Base-by-base conservation (phyloP, 2,888 invertebrate genomes). In the Heliconius cydno region DNA sequence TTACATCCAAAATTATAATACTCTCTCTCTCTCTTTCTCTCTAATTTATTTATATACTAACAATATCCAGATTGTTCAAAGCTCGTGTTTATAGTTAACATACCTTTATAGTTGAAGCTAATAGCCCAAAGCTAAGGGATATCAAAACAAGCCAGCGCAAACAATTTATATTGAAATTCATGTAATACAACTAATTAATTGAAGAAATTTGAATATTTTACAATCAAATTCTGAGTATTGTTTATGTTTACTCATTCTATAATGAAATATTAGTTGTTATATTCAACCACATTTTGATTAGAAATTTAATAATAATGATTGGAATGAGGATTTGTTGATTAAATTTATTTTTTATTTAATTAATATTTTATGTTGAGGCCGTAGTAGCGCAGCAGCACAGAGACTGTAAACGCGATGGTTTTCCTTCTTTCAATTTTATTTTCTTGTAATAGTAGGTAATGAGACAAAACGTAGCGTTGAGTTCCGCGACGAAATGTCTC, bases 141-240 rank as follows among this genome's bases (percentile, higher is more conserved):
- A 77, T 66, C 65, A 77, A 71, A 77, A 77, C 65, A 52, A 60
- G 34, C n/a, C 71, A 77, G 66, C 65, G 52, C 63, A 72, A 77
- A 72, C 77, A 77, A 72, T 77, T 77, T 34, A 63, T 71, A 65
- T 46, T 77, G 30, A 71, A 72, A 63, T 72, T 60, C 41, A 63
- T 65, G 41, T 70, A 70, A 70, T 70, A 70, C 41, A 72, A 71
- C n/a, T 77, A n/a, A 77, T 65, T 46, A 77, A 77, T 28, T 66
- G 65, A 60, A 72, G 60, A 52, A 77, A 28, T 77, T 77, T 71
- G n/a, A 77, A 71, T 60, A 30, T 71, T 70, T n/a, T 46, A 38
- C 71, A 28, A 13, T 52, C 22, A 10, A 52, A n/a, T 46, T 41
- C 25, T 15, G 15, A 46, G 15, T 46, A 19, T 46, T 41, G 41